Base-by-base conservation (phyloP, 2,113 vertebrate species). In the Peromyscus maniculatus region DNA sequence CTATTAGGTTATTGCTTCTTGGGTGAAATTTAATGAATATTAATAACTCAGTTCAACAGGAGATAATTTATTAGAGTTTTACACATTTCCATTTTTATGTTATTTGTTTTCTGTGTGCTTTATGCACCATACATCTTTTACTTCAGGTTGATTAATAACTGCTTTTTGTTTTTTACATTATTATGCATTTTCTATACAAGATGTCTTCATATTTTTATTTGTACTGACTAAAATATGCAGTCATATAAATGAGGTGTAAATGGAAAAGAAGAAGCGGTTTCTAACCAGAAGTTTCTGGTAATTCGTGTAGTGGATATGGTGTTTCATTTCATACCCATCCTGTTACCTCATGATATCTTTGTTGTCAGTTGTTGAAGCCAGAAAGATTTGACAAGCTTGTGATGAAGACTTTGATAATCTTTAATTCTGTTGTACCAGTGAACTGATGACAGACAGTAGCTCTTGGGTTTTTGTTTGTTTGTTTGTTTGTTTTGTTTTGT, bases 21-120 rank as follows among this genome's bases (percentile, higher is more conserved):
- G 57, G 88, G 43, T 97, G 49, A 91, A 97, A 93, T 92, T 86
- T 97, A 98, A 97, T 98, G 97, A 98, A 96, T 98, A 96, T 97
- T 97, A 96, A 98, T 93, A 96, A 95, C 36, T n/a, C 95, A 96
- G 82, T 84, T 95, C 71, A 83, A 52, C 93, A 59, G 96, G 79
- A 94, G 74, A 26, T 96, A 91, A 96, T 98, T 98, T 97, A 97
- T 97, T 95, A 97, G 83, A 69, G 55, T 96, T 93, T 93, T 78
- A 4, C 80, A 57, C 87, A 95, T 96, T 97, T 97, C 87, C 87
- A 87, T 97, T 97, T 98, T 97, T 97, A 95, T 89, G 83, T 89
- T 96, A 75, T 82, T 91, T 89, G 89, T 96, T 95, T 97, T 97
- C 55, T 49, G 92, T 90, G 91, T 93, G 89, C 79, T 86, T 91